Conservation (phyloP, 1,140 invertebrate species). For the Hypsibius dujardini region DNA sequence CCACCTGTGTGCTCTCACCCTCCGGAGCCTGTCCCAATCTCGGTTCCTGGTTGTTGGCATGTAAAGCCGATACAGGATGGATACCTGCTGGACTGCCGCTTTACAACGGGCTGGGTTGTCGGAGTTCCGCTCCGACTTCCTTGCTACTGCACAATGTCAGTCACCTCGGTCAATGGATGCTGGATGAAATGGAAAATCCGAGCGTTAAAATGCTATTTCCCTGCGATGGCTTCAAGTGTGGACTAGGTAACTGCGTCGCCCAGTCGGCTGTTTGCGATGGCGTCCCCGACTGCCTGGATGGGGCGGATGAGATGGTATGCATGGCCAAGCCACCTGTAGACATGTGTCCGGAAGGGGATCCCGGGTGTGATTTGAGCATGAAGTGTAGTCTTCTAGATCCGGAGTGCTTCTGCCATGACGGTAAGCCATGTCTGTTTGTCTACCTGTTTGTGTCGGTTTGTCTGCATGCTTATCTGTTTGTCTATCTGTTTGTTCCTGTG, state of each 20-base stretch:
- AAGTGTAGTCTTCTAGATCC: conserved; percentile 7
- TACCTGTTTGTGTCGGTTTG: no score
- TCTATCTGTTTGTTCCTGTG: no score
- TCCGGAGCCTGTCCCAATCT: conserved; percentile 6
- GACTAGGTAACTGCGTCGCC: conserved; percentile 62
- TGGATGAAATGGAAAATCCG: not conserved
- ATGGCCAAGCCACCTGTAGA: not conserved
- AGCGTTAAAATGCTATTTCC: conserved; percentile 44
- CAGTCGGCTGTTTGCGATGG: conserved; percentile 78
- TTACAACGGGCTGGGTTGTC: not conserved
- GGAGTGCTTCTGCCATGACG: not conserved
- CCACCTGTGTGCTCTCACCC: not conserved
- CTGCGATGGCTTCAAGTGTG: conserved; percentile 36
- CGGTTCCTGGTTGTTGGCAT: conserved; percentile 13
- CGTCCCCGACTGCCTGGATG: conserved; percentile 49
- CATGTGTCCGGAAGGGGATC: conserved; percentile 6
- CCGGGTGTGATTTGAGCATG: conserved; percentile 8
- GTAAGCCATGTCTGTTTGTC: no score
- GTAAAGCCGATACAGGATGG: not conserved
- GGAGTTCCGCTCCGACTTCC: not conserved
- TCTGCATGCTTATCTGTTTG: no score
- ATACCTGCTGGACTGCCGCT: conserved; percentile 10
- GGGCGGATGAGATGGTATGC: not conserved
- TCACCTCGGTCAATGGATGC: conserved; percentile 7
- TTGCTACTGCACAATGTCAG: conserved; percentile 14